Percentiles rank a stretch among this genome's conserved stretches.
These are phyloP conservation scores for Micrasema minimum DNA, from an alignment of 1,140 invertebrate species.

Conservation along the genomic window DNA sequence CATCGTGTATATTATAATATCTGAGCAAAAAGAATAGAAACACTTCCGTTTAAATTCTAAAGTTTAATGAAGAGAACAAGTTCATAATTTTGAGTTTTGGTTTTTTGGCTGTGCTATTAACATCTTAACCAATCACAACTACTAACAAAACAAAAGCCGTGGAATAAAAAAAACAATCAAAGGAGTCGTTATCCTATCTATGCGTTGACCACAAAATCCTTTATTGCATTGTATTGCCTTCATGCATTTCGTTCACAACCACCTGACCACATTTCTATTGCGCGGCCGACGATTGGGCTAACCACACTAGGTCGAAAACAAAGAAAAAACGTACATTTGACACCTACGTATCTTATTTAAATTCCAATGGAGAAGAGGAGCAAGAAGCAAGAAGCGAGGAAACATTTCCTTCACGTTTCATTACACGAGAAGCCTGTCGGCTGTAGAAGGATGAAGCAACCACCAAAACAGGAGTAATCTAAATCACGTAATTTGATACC, in stretches of 20 bases:
- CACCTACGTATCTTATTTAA: conserved; percentile 11
- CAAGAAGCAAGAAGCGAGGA: not conserved
- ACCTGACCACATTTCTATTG: not conserved
- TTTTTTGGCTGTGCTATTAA: no score
- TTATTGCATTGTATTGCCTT: no score
- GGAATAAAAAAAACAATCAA: no score
- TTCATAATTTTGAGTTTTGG: no score
- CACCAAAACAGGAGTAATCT: conserved; percentile 7
- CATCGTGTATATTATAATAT: no score
- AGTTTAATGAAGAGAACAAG: no score
- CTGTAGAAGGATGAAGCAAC: not conserved
- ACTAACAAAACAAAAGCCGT: no score
- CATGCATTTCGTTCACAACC: not conserved
- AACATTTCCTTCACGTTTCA: not conserved
- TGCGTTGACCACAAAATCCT: no score
- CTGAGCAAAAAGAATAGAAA: no score
- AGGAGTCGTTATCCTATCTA: no score
- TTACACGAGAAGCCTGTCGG: conserved; percentile 19
- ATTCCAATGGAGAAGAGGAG: conserved; percentile 3
- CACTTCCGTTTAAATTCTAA: no score
- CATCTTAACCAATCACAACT: no score
- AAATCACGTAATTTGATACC: conserved; percentile 12
- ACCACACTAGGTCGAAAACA: not conserved
- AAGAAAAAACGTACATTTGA: conserved; percentile 13
- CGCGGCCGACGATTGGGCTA: conserved; percentile 2